Base-by-base conservation (phyloP, 2,113 vertebrate genomes). In the Eonycteris spelaea region DNA sequence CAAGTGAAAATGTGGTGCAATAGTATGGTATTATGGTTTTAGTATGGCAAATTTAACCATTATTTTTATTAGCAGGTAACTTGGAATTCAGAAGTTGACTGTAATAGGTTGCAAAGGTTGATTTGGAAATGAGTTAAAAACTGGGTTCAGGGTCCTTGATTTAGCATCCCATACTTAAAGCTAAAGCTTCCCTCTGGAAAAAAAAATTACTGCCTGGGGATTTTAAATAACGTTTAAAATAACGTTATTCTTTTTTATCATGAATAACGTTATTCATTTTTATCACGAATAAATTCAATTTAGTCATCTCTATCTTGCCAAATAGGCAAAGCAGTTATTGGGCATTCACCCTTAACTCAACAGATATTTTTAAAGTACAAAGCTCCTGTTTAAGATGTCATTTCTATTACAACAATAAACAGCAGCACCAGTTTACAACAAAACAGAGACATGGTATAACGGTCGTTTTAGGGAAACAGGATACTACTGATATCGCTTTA, bases 181-280 rank as follows among this genome's bases (percentile, higher is more conserved):
- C 35, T 83, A 71, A 63, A 38, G 12, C 6, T 87, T 73, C 8
- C 26, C 2, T 91, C 22, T 38, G 63, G 86, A 88, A 79, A 48
- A 48, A 43, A 51, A 51, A 10, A 80, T 30, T 51, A 10, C 15
- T 79, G 16, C 28, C 13, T 83, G 38, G 22, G 24, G 16, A 84
- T 2, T 92, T 43, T 79, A 18, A 94, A 43, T 19, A 26, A 84
- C 40, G 40, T 40, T 40, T 40, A 40, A 40, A 40, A 40, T 40
- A 40, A 40, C 40, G 40, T 40, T 40, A 40, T 40, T 86, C 38
- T 77, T 94, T 94, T 94, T 90, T 87, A 65, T 67, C 14, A 13
- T 53, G 57, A 83, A 65, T 77, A 93, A 57, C 40, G 40, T 40
- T 40, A 40, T 40, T 86, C n/a, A 80, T 94, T 94, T 94, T 90